Evolutionary conservation across 2,888 invertebrate genomes (phyloP).

Genomic region (Tipula unca): DNA sequence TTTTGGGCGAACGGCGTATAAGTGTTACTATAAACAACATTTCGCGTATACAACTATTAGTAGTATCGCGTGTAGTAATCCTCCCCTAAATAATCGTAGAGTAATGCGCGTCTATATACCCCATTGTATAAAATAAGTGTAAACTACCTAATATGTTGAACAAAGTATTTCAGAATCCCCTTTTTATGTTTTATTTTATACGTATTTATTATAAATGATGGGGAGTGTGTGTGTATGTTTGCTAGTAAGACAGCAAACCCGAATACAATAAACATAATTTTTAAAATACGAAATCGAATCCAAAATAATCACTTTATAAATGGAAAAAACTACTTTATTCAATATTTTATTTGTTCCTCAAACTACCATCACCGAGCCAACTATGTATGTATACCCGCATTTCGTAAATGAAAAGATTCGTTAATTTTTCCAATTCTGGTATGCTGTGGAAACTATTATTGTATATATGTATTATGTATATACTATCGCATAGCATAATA

Average conservation of each 20-base stretch:
- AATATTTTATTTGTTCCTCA: neutral
- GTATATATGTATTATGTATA: neutral
- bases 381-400: neutral
- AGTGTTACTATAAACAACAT: neutral
- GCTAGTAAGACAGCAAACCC: neutral
- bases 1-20: neutral
- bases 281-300: neutral
- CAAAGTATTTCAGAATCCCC: neutral
- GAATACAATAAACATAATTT: neutral
- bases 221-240: neutral
- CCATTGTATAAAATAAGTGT: neutral
- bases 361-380: neutral
- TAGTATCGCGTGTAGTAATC: neutral
- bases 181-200: neutral
- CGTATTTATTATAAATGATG: neutral
- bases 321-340: neutral
- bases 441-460: neutral
- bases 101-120: neutral
- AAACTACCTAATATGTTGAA: neutral
- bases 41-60: neutral
- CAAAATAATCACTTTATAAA: neutral
- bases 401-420: neutral
- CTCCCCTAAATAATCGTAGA: neutral
- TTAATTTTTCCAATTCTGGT: neutral
- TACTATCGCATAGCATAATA: neutral